Base-by-base conservation (phyloP, 2,113 vertebrate species). In the Trachemys scripta region DNA sequence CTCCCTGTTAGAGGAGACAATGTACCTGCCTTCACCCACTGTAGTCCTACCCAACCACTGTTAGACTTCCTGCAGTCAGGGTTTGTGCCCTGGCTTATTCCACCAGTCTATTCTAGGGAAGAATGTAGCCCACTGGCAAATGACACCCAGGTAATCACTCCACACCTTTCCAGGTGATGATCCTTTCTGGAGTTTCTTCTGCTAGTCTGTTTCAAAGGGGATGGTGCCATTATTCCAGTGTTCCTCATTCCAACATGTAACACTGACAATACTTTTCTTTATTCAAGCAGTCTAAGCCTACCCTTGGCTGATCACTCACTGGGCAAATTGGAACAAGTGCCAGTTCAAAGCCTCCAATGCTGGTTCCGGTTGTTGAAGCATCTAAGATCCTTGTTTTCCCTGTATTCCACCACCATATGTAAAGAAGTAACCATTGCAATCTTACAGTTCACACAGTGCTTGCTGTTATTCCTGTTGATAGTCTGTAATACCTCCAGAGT, bases 231-330 rank as follows among this genome's bases (percentile, higher is more conserved):
- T 72, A 72, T 72, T 72, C 35, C 65, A 72, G 65, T 38, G 19
- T 85, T 89, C 25, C 79, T 87, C 84, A 10, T 81, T 95, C 90
- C 88, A 83, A 80, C 59, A 89, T 59, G 72, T 87, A 90, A 90
- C 0, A 0, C 4, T 4, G 90, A n/a, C 54, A 65, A 84, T 81
- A 80, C 47, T 93, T 93, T 84, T 22, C 42, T 82, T 82, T 86
- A 53, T 24, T 90, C 51, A 27, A 20, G 10, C 7, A 88, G 85
- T 82, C 78, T 45, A 92, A 47, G 65, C n/a, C 56, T 94, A 62
- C 5, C 51, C 45, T n/a, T 85, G 38, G 62, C 54, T 88, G 29
- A 54, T 81, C 81, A 94, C 75, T 27, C 42, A 25, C 14, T 47
- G 42, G 75, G 42, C 11, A 27, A 47, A 42, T 47, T 25, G 24